A percentile compares a stretch with the other conserved stretches of the same genome.
Conservation (phyloP, 2,888 invertebrate genomes). For the Mesoligia furuncula region DNA sequence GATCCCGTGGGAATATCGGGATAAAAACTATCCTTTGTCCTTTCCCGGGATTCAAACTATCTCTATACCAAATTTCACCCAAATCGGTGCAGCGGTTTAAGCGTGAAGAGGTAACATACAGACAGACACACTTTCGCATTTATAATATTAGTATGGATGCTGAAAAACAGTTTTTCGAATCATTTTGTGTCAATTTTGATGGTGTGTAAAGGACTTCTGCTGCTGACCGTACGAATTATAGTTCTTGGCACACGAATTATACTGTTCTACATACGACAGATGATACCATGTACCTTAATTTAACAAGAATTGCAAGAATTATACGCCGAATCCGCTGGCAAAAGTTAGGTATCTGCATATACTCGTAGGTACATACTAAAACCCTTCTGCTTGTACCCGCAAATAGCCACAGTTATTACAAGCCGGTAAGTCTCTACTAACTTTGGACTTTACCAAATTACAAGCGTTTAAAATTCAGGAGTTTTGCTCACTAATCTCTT, state of each 20-base stretch:
- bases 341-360: neutral
- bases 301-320: neutral
- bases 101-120: too few species aligned
- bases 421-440: constrained; percentile 62
- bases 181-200: neutral
- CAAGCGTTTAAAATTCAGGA: constrained; percentile 72
- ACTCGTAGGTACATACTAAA: constrained; percentile 3
- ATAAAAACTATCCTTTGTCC: too few species aligned
- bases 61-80: too few species aligned
- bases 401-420: constrained; percentile 61
- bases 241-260: neutral
- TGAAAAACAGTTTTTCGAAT: neutral
- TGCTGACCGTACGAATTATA: neutral
- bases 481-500: constrained; percentile 82
- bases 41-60: too few species aligned
- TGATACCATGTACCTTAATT: neutral
- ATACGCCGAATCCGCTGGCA: neutral
- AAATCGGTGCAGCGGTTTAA: too few species aligned
- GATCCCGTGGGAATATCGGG: too few species aligned
- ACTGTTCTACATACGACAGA: neutral
- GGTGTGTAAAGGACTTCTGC: neutral
- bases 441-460: constrained; percentile 67
- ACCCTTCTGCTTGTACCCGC: constrained; percentile 20
- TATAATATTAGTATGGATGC: neutral
- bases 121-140: too few species aligned